Evolutionary conservation across 2,888 invertebrate genomes (phyloP), one percentile per base, ranked within the genome.

Genomic region (Chrysotoxum bicinctum): DNA sequence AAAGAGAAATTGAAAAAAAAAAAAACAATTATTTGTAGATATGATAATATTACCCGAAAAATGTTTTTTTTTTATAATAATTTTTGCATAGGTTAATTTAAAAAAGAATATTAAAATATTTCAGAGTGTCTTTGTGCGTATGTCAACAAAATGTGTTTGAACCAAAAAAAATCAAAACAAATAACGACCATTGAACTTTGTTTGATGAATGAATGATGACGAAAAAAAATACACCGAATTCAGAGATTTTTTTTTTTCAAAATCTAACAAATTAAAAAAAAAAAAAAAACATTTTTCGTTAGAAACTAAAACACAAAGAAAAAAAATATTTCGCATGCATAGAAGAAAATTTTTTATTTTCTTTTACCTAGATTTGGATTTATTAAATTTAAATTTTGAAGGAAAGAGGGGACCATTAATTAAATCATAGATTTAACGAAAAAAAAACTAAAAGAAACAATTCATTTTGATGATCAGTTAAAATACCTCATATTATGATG

Each of bases 401-500:
- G 79, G 69, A 52, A 76, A 74, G 77, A 60, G 73, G 76, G 68
- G 58, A 70, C 66, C 26, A 26, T 26, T 68, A 54, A 66, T 68
- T 54, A 37, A 64, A 68, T 30, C 16, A 68, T 52, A 23, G 3
- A 50, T 72, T 48, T 45, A 45, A n/a, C 14, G 12, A 19, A 48
- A 21, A 48, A 62, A 62, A 32, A 54, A 19, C 10, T 30, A 58
- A 40, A 48, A 23, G 23, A 40, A 58, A 58, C 1, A 26, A 45
- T 19, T 45, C 7, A 14, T 21, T 14, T 45, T 52, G 9, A 19
- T 9, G 64, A 14, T 26, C 12, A 45, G 0, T 45, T 32, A 12
- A 26, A 16, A 93, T 93, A 96, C 96, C 96, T 96, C 92, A 96
- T 92, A 90, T 96, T 96, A 91, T 96, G 96, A 94, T 96, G 96